Percentiles rank a stretch among this genome's conserved stretches.
Evolutionary conservation across 37 sponge, comb jelly and placozoan genomes (phyloP).

Genomic region (Bolinopsis microptera): DNA sequence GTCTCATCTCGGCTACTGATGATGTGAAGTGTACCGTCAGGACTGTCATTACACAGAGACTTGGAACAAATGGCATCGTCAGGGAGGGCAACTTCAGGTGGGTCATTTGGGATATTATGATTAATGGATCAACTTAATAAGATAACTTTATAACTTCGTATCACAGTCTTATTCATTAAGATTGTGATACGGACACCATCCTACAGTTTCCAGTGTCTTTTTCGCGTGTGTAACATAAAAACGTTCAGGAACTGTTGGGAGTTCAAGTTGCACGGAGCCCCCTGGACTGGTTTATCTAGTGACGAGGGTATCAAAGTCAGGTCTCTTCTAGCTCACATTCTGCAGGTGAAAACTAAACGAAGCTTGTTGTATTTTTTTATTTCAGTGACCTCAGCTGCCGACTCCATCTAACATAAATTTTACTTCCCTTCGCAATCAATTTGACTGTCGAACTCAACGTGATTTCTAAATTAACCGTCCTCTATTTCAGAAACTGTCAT

Average conservation of each 20-base stretch:
- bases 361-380: not conserved
- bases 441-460: too few relatives aligned
- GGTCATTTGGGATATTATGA: too few relatives aligned
- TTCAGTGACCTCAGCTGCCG: too few relatives aligned
- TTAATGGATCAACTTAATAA: not conserved
- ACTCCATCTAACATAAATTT: too few relatives aligned
- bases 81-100: slow-evolving; percentile 63
- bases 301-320: slow-evolving; percentile 65
- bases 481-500: slow-evolving; percentile 62
- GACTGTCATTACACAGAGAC: slow-evolving; percentile 50
- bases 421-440: too few relatives aligned
- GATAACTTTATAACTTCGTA: not conserved
- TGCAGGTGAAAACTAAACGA: not conserved
- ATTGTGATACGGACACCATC: too few relatives aligned
- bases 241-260: slow-evolving; percentile 65
- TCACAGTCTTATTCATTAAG: not conserved
- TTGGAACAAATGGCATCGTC: slow-evolving; percentile 53
- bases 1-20: slow-evolving; percentile 29
- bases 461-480: not conserved
- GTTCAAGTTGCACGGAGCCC: slow-evolving; percentile 59
- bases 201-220: too few relatives aligned
- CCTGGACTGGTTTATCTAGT: slow-evolving; percentile 57
- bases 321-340: slow-evolving; percentile 48
- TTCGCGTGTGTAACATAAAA: too few relatives aligned
- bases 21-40: slow-evolving; percentile 54